These are phyloP conservation scores for Helostoma temminkii DNA, from an alignment of 2,797 vertebrate genomes.

Conservation along the genomic window DNA sequence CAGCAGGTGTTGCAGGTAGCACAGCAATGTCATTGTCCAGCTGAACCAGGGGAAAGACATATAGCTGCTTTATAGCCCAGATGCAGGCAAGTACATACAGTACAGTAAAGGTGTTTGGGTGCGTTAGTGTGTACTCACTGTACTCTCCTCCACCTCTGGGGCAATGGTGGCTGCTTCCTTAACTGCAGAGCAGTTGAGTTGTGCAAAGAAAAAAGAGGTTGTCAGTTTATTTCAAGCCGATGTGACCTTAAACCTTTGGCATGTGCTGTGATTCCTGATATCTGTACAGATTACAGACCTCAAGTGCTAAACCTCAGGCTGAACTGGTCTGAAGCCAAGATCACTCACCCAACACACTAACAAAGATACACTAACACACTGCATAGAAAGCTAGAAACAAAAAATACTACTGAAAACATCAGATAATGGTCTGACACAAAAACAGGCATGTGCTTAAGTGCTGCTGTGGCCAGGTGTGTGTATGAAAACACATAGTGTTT, in stretches of 20 bases:
- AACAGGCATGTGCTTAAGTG: too few species aligned
- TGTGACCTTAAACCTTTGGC: conserved; percentile 28
- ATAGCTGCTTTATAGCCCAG: not conserved
- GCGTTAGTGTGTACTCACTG: conserved; percentile 34
- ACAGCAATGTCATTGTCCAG: conserved; percentile 89
- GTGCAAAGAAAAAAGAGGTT: conserved; percentile 11
- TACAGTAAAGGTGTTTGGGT: not conserved
- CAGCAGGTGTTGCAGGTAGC: conserved; percentile 66
- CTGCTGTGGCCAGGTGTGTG: not conserved
- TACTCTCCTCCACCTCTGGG: conserved; percentile 58
- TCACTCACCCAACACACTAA: conserved; percentile 8
- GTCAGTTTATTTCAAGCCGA: conserved; percentile 41
- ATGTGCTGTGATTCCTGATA: conserved; percentile 16
- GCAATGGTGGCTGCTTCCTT: conserved; percentile 24
- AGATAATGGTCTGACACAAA: not conserved
- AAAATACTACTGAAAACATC: not conserved
- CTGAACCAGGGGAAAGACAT: conserved; percentile 70
- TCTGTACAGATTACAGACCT: conserved; percentile 38
- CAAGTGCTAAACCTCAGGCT: conserved; percentile 12
- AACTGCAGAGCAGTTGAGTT: conserved; percentile 17
- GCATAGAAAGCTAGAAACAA: not conserved
- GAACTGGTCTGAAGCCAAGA: conserved; percentile 8
- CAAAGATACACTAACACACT: conserved; percentile 3
- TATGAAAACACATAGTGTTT: not conserved
- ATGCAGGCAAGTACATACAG: not conserved